A percentile compares a stretch with the other conserved stretches of the same genome.
Evolutionary conservation across 2,797 vertebrate genomes (phyloP).

Genomic region (Tenualosa thibaudeaui): DNA sequence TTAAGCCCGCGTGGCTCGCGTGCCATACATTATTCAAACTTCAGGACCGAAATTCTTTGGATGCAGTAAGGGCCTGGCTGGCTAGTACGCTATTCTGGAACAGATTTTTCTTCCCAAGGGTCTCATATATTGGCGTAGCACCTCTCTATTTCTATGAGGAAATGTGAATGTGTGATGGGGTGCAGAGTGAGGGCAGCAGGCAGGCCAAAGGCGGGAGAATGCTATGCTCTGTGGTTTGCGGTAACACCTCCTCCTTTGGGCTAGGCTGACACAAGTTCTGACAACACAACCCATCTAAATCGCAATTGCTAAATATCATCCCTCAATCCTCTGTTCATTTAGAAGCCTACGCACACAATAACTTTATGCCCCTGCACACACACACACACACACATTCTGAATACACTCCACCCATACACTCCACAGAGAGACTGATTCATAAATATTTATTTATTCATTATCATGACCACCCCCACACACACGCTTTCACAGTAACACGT

Average conservation of each 20-base stretch:
- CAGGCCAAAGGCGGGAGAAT: not conserved
- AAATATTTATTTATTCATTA: conserved; percentile 13
- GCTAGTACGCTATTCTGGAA: not conserved
- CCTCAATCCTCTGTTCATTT: conserved; percentile 19
- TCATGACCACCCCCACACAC: not conserved
- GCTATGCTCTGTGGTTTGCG: too few species aligned
- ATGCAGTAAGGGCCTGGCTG: not conserved
- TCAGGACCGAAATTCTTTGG: not conserved
- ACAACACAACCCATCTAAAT: conserved; percentile 14
- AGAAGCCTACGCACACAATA: conserved; percentile 26
- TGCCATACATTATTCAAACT: conserved; percentile 36
- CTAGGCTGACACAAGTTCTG: conserved; percentile 34
- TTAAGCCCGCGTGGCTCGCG: conserved; percentile 7
- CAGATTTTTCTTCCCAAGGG: not conserved
- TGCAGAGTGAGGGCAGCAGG: not conserved
- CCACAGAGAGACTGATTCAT: not conserved
- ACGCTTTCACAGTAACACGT: not conserved
- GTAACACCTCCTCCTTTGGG: not conserved
- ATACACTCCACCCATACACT: too few species aligned
- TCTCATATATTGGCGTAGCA: not conserved
- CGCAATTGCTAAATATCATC: not conserved
- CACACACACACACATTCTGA: not conserved
- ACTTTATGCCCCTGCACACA: not conserved
- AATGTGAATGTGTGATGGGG: not conserved
- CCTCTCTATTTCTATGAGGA: not conserved